phyloP scores from a whole-genome alignment of 2,797 vertebrate genomes.

The Coendou prehensilis region DNA sequence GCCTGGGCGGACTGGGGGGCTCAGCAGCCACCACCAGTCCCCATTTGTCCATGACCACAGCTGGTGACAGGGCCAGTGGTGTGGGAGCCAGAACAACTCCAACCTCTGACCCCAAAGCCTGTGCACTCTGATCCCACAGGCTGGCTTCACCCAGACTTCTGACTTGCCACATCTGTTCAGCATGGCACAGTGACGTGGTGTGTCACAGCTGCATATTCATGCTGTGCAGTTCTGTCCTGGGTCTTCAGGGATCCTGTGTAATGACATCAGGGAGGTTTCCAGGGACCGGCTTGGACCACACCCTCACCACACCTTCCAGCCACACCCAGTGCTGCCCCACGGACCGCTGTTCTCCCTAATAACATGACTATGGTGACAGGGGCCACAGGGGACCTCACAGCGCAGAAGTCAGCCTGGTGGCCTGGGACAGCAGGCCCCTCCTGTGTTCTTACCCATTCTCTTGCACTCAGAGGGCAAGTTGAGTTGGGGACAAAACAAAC shows the following conservation, averaged over 20 bases:
- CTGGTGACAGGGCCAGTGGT: not conserved
- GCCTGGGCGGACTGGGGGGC: no score
- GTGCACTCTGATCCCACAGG: not conserved
- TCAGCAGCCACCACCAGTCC: not conserved
- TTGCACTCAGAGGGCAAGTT: not conserved
- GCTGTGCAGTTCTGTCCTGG: not conserved
- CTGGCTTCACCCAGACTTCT: not conserved
- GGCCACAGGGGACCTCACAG: not conserved
- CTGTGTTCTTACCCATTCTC: not conserved
- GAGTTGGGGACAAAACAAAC: not conserved
- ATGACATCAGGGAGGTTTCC: not conserved
- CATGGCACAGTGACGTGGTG: no score
- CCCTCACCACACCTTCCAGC: slow-evolving; percentile 71
- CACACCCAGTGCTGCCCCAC: slow-evolving; percentile 78
- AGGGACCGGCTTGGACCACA: slow-evolving; percentile 62
- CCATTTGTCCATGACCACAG: not conserved
- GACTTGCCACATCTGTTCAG: not conserved
- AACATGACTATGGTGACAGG: not conserved
- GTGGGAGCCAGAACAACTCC: not conserved
- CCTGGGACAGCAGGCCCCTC: not conserved
- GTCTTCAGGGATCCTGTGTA: not conserved
- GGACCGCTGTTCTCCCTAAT: slow-evolving; percentile 72
- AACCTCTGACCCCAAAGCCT: not conserved
- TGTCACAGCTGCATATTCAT: not conserved
- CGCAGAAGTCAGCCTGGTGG: not conserved